These are phyloP conservation scores for Panulirus ornatus DNA, from an alignment of 1,140 invertebrate species.

Conservation along the genomic window DNA sequence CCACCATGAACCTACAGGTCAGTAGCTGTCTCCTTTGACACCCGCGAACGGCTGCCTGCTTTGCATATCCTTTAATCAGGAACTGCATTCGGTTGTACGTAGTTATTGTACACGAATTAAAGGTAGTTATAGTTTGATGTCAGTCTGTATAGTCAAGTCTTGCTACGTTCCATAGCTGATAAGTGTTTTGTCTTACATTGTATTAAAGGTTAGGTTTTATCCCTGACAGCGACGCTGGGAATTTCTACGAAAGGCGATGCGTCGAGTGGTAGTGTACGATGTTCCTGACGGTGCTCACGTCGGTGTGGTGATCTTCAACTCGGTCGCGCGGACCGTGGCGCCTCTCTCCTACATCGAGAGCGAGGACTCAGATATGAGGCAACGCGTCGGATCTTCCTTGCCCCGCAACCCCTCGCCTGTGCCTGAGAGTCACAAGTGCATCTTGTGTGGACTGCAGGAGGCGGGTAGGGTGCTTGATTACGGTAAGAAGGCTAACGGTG, in stretches of 20 bases:
- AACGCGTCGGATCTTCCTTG: conserved; percentile 68
- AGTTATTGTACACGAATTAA: no score
- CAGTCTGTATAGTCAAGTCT: no score
- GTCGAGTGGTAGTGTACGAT: conserved; percentile 73
- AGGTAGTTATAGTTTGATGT: no score
- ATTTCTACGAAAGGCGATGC: conserved; percentile 71
- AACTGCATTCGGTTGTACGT: no score
- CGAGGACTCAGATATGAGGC: conserved; percentile 65
- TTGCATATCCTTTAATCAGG: no score
- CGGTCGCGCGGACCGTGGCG: conserved; percentile 66
- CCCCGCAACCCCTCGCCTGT: conserved; percentile 71
- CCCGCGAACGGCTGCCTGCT: no score
- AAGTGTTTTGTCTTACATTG: no score
- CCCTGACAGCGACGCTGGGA: conserved; percentile 70
- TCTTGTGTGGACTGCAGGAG: conserved; percentile 61
- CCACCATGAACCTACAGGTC: conserved; percentile 80
- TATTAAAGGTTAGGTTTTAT: neutral
- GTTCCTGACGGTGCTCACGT: conserved; percentile 65
- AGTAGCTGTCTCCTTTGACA: conserved; percentile 45
- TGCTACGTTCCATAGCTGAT: no score
- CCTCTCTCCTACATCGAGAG: conserved; percentile 68
- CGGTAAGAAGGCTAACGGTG: conserved; percentile 33
- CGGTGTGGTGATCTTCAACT: conserved; percentile 70
- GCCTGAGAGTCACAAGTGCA: conserved; percentile 67
- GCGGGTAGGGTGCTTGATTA: conserved; percentile 53